Percentiles rank a stretch among this genome's conserved stretches.
phyloP scores from a whole-genome alignment of 1,140 invertebrate genomes.

The Euglossa dilemma region DNA sequence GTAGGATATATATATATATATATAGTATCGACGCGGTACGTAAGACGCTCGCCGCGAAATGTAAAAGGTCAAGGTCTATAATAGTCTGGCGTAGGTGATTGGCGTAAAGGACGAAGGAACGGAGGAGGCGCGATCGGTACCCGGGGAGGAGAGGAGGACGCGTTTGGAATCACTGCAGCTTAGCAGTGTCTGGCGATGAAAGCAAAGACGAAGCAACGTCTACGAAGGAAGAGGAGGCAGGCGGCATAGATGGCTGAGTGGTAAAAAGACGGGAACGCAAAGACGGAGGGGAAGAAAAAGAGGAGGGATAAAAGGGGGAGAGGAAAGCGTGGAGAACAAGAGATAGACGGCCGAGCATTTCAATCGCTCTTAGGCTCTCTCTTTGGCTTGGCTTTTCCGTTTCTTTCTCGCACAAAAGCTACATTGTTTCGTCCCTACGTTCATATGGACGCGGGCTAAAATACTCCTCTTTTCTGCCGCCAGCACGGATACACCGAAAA shows the following conservation, averaged over 20 bases:
- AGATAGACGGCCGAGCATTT: constrained; percentile 66
- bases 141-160: background rate
- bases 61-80: background rate
- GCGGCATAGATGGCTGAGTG: background rate
- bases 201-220: background rate
- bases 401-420: constrained; percentile 69
- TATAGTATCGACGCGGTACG: too few species aligned
- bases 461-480: constrained; percentile 57
- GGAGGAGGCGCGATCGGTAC: background rate
- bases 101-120: background rate
- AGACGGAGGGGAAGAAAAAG: constrained; percentile 1
- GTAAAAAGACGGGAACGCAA: constrained; percentile 16
- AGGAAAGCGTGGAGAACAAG: constrained; percentile 19
- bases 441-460: constrained; percentile 54
- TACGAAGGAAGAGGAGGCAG: constrained; percentile 12
- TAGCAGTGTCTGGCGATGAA: background rate
- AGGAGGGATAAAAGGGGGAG: constrained; percentile 3
- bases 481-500: constrained; percentile 48
- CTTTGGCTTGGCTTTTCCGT: constrained; percentile 67
- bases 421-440: constrained; percentile 71
- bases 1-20: background rate
- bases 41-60: background rate
- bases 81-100: too few species aligned
- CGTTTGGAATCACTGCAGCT: background rate
- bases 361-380: constrained; percentile 73